These are phyloP conservation scores for Amphimallon solstitiale DNA, from an alignment of 2,888 invertebrate species.

Conservation along the genomic window DNA sequence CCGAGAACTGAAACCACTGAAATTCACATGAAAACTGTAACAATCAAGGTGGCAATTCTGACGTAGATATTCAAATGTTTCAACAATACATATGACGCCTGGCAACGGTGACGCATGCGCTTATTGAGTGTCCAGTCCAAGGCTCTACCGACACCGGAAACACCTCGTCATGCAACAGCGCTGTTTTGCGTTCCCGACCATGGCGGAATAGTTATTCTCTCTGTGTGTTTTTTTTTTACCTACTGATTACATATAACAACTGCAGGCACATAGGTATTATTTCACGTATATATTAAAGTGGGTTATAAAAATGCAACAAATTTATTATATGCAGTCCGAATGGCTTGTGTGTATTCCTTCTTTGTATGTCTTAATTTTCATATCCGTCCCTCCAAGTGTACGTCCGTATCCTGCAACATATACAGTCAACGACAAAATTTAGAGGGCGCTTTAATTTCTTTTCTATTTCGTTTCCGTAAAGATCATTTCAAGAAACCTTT, in stretches of 20 bases:
- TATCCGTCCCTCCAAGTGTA: neutral
- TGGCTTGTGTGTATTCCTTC: too few species aligned
- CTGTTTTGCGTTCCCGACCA: conserved; percentile 60
- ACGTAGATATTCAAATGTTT: conserved; percentile 62
- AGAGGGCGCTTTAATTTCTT: too few species aligned
- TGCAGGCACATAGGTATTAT: conserved; percentile 42
- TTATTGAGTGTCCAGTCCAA: conserved; percentile 54
- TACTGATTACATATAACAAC: conserved; percentile 35
- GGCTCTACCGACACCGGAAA: conserved; percentile 60
- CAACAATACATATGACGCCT: conserved; percentile 60
- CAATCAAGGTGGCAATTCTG: conserved; percentile 58
- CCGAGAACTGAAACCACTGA: conserved; percentile 61
- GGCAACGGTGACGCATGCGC: conserved; percentile 61
- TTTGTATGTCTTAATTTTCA: too few species aligned
- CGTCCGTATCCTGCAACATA: too few species aligned
- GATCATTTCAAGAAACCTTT: too few species aligned
- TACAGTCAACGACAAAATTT: too few species aligned
- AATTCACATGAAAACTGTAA: conserved; percentile 63
- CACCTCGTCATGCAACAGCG: conserved; percentile 61
- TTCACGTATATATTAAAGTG: conserved; percentile 36
- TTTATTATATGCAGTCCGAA: too few species aligned
- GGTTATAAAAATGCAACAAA: conserved; percentile 36
- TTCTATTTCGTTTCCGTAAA: too few species aligned
- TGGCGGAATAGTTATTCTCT: conserved; percentile 48
- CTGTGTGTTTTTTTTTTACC: too few species aligned